Evolutionary conservation across 2,797 vertebrate genomes (phyloP), one percentile per base, ranked within the genome.

Genomic region (Anguilla megastoma): DNA sequence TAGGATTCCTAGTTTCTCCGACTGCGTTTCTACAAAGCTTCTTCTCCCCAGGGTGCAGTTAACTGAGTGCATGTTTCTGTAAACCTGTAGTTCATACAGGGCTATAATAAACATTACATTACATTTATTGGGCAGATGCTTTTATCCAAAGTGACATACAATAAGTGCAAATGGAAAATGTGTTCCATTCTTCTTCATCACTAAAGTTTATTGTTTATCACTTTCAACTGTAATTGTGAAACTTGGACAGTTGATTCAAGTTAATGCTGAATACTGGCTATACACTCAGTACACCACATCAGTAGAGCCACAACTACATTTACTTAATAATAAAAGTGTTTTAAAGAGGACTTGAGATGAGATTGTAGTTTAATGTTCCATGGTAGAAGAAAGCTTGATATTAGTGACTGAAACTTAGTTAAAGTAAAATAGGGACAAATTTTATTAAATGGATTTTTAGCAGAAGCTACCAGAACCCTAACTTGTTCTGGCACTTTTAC

Each of bases 21-120:
- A n/a, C 41, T 82, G 41, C 21, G 10, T 82, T 48, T 50, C 45
- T n/a, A 24, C 45, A 12, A 48, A 48, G 79, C 45, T n/a, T n/a
- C 45, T 50, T 82, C 79, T n/a, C 79, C 79, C 45, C 74, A 48
- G 79, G 45, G n/a, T 48, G 45, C 45, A 48, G 79, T 82, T 24
- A 6, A 50, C 79, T 50, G 79, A 82, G 21, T 9, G 45, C 45
- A 50, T 82, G 9, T 33, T 50, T 82, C 79, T 1, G 21, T 9
- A 48, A n/a, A 50, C 21, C 79, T 24, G 41, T 45, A n/a, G 9
- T 50, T 50, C 45, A 48, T 45, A 48, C 18, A 48, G 18, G 12
- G 9, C 18, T 48, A n/a, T 82, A 24, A 82, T 50, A 50, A 76
- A 4, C 14, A 69, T 45, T 45, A 45, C 41, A 45, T 45, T 45